phyloP scores from a whole-genome alignment of 1,140 invertebrate species.

The Platyura marginata region DNA sequence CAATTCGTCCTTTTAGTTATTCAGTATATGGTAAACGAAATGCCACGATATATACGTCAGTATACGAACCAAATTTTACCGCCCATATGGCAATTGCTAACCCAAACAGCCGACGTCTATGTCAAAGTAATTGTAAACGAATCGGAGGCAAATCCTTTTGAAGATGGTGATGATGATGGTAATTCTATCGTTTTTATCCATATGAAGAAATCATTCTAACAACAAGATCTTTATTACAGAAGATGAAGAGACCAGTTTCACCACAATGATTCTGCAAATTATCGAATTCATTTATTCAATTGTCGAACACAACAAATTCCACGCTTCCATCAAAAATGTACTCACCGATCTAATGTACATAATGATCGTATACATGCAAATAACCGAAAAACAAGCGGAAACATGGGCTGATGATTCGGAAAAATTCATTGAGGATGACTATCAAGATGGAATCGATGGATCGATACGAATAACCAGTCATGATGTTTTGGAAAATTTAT shows the following conservation, averaged over 20 bases:
- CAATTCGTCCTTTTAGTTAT: conserved; percentile 21
- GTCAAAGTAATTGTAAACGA: conserved; percentile 22
- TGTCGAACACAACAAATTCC: conserved; percentile 6
- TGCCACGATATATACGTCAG: conserved; percentile 42
- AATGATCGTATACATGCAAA: conserved; percentile 56
- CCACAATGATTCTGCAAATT: conserved; percentile 53
- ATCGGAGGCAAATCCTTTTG: conserved; percentile 15
- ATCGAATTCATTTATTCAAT: conserved; percentile 56
- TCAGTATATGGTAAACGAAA: conserved; percentile 39
- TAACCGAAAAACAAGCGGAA: conserved; percentile 55
- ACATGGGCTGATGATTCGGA: conserved; percentile 51
- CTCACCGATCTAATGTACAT: conserved; percentile 55
- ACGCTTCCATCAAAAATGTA: conserved; percentile 14
- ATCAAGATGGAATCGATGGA: conserved; percentile 43
- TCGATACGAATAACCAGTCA: conserved; percentile 59
- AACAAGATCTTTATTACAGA: conserved; percentile 12
- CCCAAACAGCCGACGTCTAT: conserved; percentile 38
- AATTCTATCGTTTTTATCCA: background rate
- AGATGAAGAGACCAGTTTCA: conserved; percentile 49
- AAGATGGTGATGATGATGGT: conserved; percentile 4
- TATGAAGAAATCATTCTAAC: background rate
- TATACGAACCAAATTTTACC: conserved; percentile 46
- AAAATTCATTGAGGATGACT: conserved; percentile 63
- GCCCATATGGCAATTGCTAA: conserved; percentile 52
- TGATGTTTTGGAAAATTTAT: conserved; percentile 45